These are phyloP conservation scores for Catagonus wagneri DNA, from an alignment of 2,113 vertebrate species.

Conservation along the genomic window DNA sequence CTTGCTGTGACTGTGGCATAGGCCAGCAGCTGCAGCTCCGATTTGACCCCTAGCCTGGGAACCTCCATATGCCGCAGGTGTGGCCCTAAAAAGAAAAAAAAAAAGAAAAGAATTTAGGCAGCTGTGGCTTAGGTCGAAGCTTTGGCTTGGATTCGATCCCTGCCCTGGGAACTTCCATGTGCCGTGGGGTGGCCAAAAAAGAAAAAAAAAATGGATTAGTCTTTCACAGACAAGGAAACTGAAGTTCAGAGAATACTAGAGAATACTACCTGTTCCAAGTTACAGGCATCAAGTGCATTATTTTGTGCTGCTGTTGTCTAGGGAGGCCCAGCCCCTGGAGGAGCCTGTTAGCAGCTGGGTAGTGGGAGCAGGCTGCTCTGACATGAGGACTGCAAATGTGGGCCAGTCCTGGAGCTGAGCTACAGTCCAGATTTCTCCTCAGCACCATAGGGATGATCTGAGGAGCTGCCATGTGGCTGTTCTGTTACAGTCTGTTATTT, in stretches of 20 bases:
- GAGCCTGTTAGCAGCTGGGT: not conserved
- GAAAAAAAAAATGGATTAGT: not conserved
- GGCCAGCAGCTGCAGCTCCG: no score
- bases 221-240: not conserved
- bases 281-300: fast-evolving
- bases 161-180: no score
- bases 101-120: no score
- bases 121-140: no score
- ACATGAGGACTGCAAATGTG: not conserved
- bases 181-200: no score
- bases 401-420: not conserved
- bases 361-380: not conserved
- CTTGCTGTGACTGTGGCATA: no score
- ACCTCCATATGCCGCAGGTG: no score
- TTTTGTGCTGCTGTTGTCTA: not conserved
- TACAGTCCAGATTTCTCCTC: not conserved
- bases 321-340: not conserved
- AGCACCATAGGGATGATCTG: not conserved
- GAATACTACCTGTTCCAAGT: not conserved
- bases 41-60: no score
- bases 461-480: not conserved
- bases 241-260: no score
- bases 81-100: no score
- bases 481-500: not conserved
- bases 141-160: no score